Conservation (phyloP, 2,888 invertebrate genomes). For the Zele albiditarsus region DNA sequence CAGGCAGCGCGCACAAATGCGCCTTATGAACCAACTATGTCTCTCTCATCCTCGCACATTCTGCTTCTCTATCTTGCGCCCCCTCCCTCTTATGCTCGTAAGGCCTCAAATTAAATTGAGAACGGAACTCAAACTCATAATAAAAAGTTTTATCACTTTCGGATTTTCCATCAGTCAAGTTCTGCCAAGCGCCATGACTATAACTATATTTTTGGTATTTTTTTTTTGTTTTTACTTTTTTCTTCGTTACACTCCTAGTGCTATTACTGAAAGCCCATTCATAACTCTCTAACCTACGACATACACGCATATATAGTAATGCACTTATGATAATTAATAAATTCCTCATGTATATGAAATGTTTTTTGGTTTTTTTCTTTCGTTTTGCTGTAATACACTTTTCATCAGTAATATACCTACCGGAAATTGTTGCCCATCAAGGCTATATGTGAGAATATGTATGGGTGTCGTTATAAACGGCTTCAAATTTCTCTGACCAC, state of each 20-base stretch:
- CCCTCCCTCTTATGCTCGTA: not conserved
- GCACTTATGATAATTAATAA: not conserved
- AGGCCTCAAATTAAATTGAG: slow-evolving; percentile 28
- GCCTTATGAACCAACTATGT: slow-evolving; percentile 19
- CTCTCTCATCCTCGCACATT: not conserved
- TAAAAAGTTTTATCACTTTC: slow-evolving; percentile 28
- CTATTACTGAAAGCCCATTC: not conserved
- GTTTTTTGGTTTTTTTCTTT: not conserved
- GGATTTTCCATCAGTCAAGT: slow-evolving; percentile 28
- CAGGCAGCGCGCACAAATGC: not conserved
- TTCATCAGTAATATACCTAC: not conserved
- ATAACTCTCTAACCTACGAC: not conserved
- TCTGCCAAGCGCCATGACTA: not conserved
- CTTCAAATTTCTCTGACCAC: not conserved
- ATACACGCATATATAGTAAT: not conserved
- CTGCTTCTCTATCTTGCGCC: not conserved
- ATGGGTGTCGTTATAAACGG: not conserved
- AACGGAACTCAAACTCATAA: slow-evolving; percentile 26
- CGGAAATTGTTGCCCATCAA: slow-evolving; percentile 7
- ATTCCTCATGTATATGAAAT: not conserved
- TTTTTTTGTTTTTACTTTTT: not conserved
- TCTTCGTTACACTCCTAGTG: not conserved
- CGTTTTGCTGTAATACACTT: not conserved
- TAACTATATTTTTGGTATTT: not conserved
- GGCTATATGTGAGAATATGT: not conserved